Conservation (phyloP, 2,888 invertebrate genomes). For the Pseudoips prasinana region DNA sequence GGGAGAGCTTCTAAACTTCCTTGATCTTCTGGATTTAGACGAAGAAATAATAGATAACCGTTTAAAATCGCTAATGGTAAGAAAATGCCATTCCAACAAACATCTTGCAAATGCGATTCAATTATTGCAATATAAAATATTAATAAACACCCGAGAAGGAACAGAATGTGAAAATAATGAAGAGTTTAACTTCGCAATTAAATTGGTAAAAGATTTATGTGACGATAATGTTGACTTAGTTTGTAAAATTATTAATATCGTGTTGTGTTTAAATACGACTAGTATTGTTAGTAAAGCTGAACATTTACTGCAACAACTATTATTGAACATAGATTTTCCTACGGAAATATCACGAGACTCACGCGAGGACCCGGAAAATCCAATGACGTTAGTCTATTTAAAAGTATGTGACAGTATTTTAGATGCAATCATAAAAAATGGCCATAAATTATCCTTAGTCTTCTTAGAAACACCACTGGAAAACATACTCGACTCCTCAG, state of each 20-base stretch:
- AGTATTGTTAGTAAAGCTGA: slow-evolving; percentile 58
- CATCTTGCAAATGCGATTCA: slow-evolving; percentile 54
- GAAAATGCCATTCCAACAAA: slow-evolving; percentile 42
- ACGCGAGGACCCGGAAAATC: slow-evolving; percentile 18
- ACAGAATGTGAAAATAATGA: slow-evolving; percentile 61
- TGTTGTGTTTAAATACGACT: slow-evolving; percentile 50
- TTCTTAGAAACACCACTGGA: slow-evolving; percentile 58
- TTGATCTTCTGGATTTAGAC: slow-evolving; percentile 68
- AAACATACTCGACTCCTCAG: slow-evolving; percentile 42
- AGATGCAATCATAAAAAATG: slow-evolving; percentile 43
- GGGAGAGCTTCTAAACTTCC: slow-evolving; percentile 51
- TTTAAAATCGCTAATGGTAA: slow-evolving; percentile 55
- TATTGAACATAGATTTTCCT: slow-evolving; percentile 43
- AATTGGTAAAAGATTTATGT: slow-evolving; percentile 44
- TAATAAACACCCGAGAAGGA: slow-evolving; percentile 62
- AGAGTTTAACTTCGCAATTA: slow-evolving; percentile 57
- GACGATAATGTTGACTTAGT: slow-evolving; percentile 49
- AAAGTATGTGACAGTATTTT: slow-evolving; percentile 59
- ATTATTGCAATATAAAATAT: slow-evolving; percentile 65
- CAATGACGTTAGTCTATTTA: slow-evolving; percentile 41
- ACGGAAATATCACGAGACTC: slow-evolving; percentile 7
- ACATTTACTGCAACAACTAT: slow-evolving; percentile 69
- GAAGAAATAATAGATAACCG: slow-evolving; percentile 64
- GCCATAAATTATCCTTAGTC: slow-evolving; percentile 42
- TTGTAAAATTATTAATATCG: slow-evolving; percentile 53